phyloP scores from a whole-genome alignment of 2,113 vertebrate species.

The Archocentrus centrarchus region DNA sequence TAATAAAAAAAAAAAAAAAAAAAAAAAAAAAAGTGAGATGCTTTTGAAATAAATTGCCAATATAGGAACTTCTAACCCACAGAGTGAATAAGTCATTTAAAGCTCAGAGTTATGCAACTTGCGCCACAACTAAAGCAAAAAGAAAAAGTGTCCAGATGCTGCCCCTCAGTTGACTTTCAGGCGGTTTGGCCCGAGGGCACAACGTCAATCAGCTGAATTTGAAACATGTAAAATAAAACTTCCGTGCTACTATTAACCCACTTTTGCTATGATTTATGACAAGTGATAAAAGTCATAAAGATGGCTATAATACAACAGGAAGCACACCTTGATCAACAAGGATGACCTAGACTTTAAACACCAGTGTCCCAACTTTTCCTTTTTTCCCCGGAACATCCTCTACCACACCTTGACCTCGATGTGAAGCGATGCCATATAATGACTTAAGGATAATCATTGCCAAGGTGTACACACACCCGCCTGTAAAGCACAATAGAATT shows the following conservation, averaged over 20 bases:
- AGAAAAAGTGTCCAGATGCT: neutral
- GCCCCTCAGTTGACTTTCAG: neutral
- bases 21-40: neutral
- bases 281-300: slow-evolving; percentile 4
- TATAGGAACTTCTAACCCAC: neutral
- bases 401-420: neutral
- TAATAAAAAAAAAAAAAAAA: neutral
- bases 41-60: neutral
- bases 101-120: neutral
- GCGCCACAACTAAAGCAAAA: neutral
- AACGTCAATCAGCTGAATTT: neutral
- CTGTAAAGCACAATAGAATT: neutral
- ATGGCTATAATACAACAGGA: neutral
- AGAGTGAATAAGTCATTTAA: neutral
- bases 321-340: neutral
- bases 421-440: neutral
- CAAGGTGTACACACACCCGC: neutral
- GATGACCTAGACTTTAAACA: neutral
- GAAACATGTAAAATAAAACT: neutral
- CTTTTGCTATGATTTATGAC: neutral
- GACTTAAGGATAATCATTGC: slow-evolving; percentile 49
- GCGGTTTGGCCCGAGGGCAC: slow-evolving; percentile 13
- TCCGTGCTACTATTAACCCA: neutral
- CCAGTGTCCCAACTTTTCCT: neutral
- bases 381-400: neutral